Conservation (phyloP, 2,797 vertebrate species). For the Molossus alvarezi region DNA sequence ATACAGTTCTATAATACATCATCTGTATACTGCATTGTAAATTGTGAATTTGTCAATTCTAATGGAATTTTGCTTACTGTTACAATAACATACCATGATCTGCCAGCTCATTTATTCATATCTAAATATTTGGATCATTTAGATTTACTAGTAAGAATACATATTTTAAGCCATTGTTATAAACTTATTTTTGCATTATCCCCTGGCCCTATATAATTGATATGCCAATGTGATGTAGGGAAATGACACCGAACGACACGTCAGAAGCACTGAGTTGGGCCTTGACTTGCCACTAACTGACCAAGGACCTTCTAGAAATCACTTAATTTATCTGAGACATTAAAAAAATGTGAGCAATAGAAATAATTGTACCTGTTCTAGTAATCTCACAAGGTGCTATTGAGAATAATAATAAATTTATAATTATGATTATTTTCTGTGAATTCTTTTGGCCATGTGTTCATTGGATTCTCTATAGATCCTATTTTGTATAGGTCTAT, state of each 20-base stretch:
- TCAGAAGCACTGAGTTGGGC: neutral
- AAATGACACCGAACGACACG: neutral
- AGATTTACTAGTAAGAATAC: neutral
- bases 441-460: neutral
- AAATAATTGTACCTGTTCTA: constrained; percentile 30
- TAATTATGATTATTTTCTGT: neutral
- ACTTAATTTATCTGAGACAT: neutral
- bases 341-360: neutral
- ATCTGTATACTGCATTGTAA: neutral
- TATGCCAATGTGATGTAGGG: neutral
- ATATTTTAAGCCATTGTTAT: neutral
- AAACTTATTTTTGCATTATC: neutral
- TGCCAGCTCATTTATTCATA: neutral
- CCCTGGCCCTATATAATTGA: neutral
- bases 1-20: neutral
- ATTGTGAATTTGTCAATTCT: constrained; percentile 1
- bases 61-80: neutral
- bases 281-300: neutral
- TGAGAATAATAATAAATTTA: neutral
- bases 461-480: neutral
- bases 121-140: neutral
- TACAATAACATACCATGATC: neutral
- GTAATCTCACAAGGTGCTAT: neutral
- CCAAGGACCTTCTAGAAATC: neutral
- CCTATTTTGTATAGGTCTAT: neutral